A percentile compares a stretch with the other conserved stretches of the same genome.
Conservation (phyloP, 2,888 invertebrate species). For the Drosophila prolongata region DNA sequence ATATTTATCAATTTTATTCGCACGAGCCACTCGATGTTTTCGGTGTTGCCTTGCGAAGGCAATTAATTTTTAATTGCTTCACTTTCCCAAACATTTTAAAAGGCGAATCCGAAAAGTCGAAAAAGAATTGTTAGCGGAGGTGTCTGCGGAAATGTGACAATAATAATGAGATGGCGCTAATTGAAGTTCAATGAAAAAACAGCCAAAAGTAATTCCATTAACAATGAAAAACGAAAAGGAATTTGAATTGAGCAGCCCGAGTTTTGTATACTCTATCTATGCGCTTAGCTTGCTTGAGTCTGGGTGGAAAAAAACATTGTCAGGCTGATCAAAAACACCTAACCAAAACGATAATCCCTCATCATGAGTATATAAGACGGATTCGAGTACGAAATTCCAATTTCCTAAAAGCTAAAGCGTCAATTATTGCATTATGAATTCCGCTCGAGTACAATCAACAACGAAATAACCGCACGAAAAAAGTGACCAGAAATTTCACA, state of each 20-base stretch:
- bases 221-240: constrained; percentile 11
- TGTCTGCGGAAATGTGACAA: constrained; percentile 33
- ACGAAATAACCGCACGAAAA: constrained; percentile 12
- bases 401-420: constrained; percentile 67
- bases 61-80: constrained; percentile 70
- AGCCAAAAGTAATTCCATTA: constrained; percentile 60
- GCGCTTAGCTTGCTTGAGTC: too few relatives aligned
- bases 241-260: too few relatives aligned
- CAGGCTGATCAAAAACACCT: too few relatives aligned
- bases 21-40: constrained; percentile 45
- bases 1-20: constrained; percentile 34
- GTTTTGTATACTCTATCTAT: too few relatives aligned
- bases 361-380: too few relatives aligned
- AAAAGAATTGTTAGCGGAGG: constrained; percentile 28
- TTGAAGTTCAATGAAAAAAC: constrained; percentile 65
- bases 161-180: constrained; percentile 54
- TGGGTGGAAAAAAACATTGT: too few relatives aligned
- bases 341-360: too few relatives aligned
- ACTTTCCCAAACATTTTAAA: constrained; percentile 56
- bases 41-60: constrained; percentile 33
- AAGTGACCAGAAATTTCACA: constrained; percentile 20
- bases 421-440: constrained; percentile 73
- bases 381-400: constrained; percentile 33
- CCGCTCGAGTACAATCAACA: constrained; percentile 45
- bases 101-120: constrained; percentile 2